A percentile compares a stretch with the other conserved stretches of the same genome.
Conservation (phyloP, 2,888 invertebrate species). For the Euzetes globulus region DNA sequence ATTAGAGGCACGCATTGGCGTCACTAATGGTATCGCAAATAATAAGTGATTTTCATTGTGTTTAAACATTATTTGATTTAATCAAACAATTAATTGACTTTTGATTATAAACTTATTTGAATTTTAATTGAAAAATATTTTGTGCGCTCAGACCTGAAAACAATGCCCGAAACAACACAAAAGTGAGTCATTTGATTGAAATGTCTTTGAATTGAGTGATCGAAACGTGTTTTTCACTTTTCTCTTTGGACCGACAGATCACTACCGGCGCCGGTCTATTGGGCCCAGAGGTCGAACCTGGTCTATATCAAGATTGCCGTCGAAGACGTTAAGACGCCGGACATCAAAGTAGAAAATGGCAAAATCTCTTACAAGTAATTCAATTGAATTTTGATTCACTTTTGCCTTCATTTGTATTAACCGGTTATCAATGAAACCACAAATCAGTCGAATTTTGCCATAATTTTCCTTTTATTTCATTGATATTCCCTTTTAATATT, state of each 20-base stretch:
- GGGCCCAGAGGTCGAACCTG: conserved; percentile 81
- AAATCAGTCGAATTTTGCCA: too few relatives aligned
- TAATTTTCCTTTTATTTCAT: too few relatives aligned
- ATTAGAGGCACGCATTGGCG: not conserved
- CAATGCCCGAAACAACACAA: conserved; percentile 8
- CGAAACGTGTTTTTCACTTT: not conserved
- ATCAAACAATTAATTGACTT: not conserved
- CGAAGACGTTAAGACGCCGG: conserved; percentile 77
- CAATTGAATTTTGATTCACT: not conserved
- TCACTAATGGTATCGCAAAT: not conserved
- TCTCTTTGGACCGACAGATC: not conserved
- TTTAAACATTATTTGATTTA: not conserved
- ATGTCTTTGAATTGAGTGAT: not conserved
- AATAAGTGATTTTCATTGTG: not conserved
- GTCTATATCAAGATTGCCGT: conserved; percentile 82
- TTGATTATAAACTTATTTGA: not conserved
- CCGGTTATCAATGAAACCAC: too few relatives aligned
- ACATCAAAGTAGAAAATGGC: conserved; percentile 59
- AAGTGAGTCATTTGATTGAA: not conserved
- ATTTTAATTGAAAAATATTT: not conserved
- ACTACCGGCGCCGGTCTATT: conserved; percentile 57
- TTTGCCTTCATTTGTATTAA: not conserved
- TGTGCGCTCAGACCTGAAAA: not conserved
- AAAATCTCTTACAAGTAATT: conserved; percentile 63
- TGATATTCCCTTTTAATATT: too few relatives aligned